phyloP scores from a whole-genome alignment of 2,113 vertebrate species.

The Boulengeromyrus knoepffleri region DNA sequence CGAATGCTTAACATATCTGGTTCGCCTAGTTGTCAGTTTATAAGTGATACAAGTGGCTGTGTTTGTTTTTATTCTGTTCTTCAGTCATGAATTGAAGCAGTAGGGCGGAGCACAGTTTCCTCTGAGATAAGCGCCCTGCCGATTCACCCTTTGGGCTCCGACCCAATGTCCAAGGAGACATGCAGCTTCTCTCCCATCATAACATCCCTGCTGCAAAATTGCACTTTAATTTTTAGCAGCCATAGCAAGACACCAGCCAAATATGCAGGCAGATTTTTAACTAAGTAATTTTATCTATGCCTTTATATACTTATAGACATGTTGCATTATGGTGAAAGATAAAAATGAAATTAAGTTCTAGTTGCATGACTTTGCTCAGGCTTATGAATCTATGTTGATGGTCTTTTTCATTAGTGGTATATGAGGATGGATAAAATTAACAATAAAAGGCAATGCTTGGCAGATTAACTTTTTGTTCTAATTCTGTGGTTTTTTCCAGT shows the following conservation, averaged over 20 bases:
- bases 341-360: not conserved
- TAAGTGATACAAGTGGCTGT: not conserved
- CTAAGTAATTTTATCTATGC: not conserved
- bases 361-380: not conserved
- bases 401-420: not conserved
- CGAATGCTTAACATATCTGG: conserved; percentile 31
- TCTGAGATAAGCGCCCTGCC: not conserved
- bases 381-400: not conserved
- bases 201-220: not conserved
- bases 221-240: not conserved
- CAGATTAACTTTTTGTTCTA: not conserved
- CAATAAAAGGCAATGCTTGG: not conserved
- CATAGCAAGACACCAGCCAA: not conserved
- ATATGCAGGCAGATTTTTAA: not conserved
- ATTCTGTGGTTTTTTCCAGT: not conserved
- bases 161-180: not conserved
- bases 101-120: not conserved
- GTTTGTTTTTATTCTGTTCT: not conserved
- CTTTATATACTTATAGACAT: not conserved
- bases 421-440: not conserved
- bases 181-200: not conserved
- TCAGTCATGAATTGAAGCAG: not conserved
- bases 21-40: not conserved
- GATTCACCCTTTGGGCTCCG: not conserved
- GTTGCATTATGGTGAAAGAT: not conserved